Evolutionary conservation across 2,797 vertebrate genomes (phyloP), one percentile per base, ranked within the genome.

Genomic region (Dryobates pubescens): DNA sequence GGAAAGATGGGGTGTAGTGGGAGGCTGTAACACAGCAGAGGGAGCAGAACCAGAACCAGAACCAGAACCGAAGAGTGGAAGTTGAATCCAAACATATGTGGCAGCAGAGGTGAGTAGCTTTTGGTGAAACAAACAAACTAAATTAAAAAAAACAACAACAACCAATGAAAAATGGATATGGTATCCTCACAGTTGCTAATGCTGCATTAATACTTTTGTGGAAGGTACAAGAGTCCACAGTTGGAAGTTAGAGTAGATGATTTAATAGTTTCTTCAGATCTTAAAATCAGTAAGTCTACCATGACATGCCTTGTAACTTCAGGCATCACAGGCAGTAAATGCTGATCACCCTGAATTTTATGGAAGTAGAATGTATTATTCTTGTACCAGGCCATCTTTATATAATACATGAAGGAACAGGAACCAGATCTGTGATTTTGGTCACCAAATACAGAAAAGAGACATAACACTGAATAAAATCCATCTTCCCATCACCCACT

Each of bases 261-360:
- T 23, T 17, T 26, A 7, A 11, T 4, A 9, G 4, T n/a, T 92
- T 76, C 16, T 51, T 51, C 38, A 58, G 26, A 5, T 26, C 26
- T 62, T 76, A 30, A 82, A 89, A 69, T 8, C 19, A 41, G 2
- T 15, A 15, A 51, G 10, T 10, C 6, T 70, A 17, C 23, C 43
- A 36, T 10, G 1, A 7, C 51, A 9, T 72, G 22, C 16, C 17
- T 69, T 0, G 0, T 45, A 34, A 34, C 45, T 4, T 1, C 38
- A 74, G 82, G 16, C 27, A 82, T 20, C 65, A 51, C 36, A 59
- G 26, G 20, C 26, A 84, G 27, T 26, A 38, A 59, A 14, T 38
- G 23, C 15, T 79, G 56, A 56, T 3, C 3, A n/a, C 7, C 5
- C 24, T 6, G 5, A 57, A 49, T 41, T 67, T 73, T 53, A 41